These are phyloP conservation scores for Bryconaethiops microstoma DNA, from an alignment of 2,797 vertebrate genomes.

Conservation along the genomic window DNA sequence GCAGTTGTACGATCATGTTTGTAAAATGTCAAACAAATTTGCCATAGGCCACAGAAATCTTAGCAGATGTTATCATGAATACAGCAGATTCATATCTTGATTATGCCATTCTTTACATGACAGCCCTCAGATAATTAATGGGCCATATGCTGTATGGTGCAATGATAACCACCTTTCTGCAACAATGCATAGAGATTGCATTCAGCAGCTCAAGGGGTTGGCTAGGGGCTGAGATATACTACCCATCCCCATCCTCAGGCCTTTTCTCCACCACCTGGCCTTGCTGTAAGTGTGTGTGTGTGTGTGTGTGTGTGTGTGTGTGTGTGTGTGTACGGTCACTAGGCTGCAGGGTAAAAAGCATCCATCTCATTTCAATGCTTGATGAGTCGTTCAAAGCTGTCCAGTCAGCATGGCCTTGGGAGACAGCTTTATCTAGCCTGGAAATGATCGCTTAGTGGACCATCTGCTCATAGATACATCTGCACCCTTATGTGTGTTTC, in stretches of 20 bases:
- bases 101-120: background rate
- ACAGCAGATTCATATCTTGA: background rate
- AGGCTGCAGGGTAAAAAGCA: conserved; percentile 57
- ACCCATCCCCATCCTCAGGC: conserved; percentile 42
- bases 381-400: conserved; percentile 62
- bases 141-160: conserved; percentile 31
- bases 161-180: conserved; percentile 43
- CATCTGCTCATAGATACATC: conserved; percentile 65
- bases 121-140: conserved; percentile 3
- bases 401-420: conserved; percentile 59
- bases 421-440: conserved; percentile 71
- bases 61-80: conserved; percentile 19
- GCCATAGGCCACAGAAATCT: background rate
- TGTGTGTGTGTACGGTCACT: conserved; percentile 50
- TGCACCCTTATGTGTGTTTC: conserved; percentile 15
- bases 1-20: too few relatives aligned
- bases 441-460: conserved; percentile 61
- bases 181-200: conserved; percentile 52
- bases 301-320: conserved; percentile 38
- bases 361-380: conserved; percentile 64
- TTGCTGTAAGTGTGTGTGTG: conserved; percentile 28
- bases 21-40: too few relatives aligned
- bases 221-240: conserved; percentile 50
- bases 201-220: conserved; percentile 26
- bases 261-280: conserved; percentile 68